Base-by-base conservation (phyloP, 1,140 invertebrate species). In the Penaeus chinensis region DNA sequence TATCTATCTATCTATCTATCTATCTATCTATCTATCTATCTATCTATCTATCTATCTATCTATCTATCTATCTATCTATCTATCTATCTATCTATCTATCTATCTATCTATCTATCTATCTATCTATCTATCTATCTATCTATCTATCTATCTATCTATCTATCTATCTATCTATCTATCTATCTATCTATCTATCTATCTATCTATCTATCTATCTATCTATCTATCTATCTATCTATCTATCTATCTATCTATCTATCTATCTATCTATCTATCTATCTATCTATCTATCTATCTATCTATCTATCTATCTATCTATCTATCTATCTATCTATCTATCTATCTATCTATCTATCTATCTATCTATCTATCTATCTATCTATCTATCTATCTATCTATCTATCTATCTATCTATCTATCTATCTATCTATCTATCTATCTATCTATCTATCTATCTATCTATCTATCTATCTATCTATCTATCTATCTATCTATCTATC, bases 361-460 rank as follows among this genome's bases (percentile, higher is more conserved):
- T 13, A 54, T 54, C 7, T 13, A 54, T 54, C 7, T 13, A 54
- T n/a, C 2, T 11, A 2, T 54, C 22, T 54, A 16, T 61, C 18
- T 79, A 10, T 61, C 42, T 79, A n/a, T 61, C 42, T 79, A n/a
- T 79, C 42, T 79, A n/a, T 79, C 16, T 79, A 24, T 42, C 1
- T 8, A 42, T 42, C 16, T 54, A 54, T 54, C 7, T 13, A 54
- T 16, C 7, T 13, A 13, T 54, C 7, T 8, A 13, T 54, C 0
- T 13, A 54, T 54, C 7, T 8, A 54, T 54, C 7, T 13, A 54
- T 54, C 7, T 13, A 54, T 54, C 7, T 13, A 54, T n/a, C 2
- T 80, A 24, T 62, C 54, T 80, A 27, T 63, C 3, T 63, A 47
- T 62, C 4, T 63, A 37, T 62, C 0, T 79, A 16, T 61, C 2